These are phyloP conservation scores for Cyanoramphus novaezelandiae DNA, from an alignment of 2,113 vertebrate genomes.

Conservation along the genomic window DNA sequence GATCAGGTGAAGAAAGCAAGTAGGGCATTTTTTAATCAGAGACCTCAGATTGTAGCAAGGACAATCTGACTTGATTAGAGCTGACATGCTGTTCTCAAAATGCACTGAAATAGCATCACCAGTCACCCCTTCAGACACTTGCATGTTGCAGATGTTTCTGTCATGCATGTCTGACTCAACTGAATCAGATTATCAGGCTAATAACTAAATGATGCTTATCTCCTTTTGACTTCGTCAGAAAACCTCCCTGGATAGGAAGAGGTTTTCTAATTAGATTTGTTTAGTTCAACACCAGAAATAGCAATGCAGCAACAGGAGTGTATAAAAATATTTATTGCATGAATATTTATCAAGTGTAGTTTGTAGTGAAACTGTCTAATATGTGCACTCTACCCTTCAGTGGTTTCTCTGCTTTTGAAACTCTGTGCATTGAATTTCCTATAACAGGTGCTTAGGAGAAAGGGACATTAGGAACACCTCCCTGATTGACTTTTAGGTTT, in stretches of 20 bases:
- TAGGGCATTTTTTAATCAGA: background rate
- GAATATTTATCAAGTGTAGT: background rate
- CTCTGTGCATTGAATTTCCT: background rate
- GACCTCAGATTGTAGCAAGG: background rate
- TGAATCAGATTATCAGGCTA: background rate
- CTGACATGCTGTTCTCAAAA: background rate
- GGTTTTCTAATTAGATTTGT: background rate
- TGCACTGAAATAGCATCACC: background rate
- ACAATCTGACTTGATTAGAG: rapidly evolving
- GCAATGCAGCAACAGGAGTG: background rate
- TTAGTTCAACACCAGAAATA: background rate
- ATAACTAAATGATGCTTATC: too few relatives aligned
- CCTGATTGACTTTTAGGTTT: background rate
- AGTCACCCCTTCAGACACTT: background rate
- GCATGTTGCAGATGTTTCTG: rapidly evolving
- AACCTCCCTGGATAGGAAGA: background rate
- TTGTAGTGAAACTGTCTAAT: background rate
- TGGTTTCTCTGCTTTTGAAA: background rate
- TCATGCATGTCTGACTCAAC: background rate
- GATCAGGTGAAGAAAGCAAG: background rate
- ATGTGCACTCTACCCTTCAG: background rate
- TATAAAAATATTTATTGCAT: background rate
- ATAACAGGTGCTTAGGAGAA: background rate
- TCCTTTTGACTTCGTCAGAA: background rate
- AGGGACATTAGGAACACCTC: background rate